Percentiles rank a stretch among this genome's conserved stretches.
These are phyloP conservation scores for Dendronephthya gigantea DNA, from an alignment of 64 coral and sea anemone species.

Conservation along the genomic window DNA sequence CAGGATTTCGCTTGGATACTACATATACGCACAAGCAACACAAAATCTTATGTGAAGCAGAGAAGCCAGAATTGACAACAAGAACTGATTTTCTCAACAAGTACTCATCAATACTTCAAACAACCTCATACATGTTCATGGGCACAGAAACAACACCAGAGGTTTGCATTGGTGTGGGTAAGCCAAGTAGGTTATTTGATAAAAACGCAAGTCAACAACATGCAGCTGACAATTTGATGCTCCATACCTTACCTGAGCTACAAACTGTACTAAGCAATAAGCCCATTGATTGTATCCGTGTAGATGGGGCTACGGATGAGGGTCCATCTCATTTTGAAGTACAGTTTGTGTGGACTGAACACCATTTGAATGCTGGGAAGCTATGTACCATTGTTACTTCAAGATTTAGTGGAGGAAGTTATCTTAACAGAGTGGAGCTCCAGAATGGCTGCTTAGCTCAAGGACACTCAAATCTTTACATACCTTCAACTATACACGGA, in stretches of 20 bases:
- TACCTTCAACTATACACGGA: constrained; percentile 25
- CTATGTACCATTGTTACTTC: constrained; percentile 21
- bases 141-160: neutral
- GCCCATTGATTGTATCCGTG: constrained; percentile 40
- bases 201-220: constrained; percentile 8
- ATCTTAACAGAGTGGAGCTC: constrained; percentile 28
- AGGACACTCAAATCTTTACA: constrained; percentile 33
- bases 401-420: constrained; percentile 31
- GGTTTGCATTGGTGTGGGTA: neutral
- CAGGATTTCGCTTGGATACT: constrained; percentile 9
- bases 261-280: neutral
- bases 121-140: constrained; percentile 13
- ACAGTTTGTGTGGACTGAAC: constrained; percentile 47
- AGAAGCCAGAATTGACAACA: constrained; percentile 3
- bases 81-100: constrained; percentile 18
- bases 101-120: constrained; percentile 12
- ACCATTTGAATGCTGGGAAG: constrained; percentile 32
- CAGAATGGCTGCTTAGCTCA: constrained; percentile 30
- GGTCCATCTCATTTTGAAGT: constrained; percentile 30
- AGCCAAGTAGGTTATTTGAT: neutral
- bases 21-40: constrained; percentile 6
- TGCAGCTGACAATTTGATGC: neutral
- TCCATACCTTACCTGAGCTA: neutral
- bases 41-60: constrained; percentile 3
- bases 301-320: constrained; percentile 33